Conservation (phyloP, 2,888 invertebrate species). For the Aspidapion aeneum region DNA sequence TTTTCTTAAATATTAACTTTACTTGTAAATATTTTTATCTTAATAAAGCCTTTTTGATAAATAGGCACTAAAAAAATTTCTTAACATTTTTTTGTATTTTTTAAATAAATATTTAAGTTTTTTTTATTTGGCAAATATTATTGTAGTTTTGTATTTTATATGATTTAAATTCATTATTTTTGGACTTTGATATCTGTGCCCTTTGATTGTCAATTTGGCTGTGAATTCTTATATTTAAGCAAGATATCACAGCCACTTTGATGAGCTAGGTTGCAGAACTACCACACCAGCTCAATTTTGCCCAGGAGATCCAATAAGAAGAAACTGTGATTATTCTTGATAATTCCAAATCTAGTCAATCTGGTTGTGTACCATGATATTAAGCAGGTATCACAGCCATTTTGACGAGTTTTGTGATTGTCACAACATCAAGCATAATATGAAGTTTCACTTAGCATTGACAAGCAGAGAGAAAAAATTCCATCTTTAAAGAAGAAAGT, state of each 20-base stretch:
- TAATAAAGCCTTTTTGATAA: too few relatives aligned
- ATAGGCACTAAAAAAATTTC: too few relatives aligned
- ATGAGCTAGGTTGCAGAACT: conserved; percentile 67
- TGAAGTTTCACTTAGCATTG: too few relatives aligned
- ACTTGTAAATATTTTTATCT: too few relatives aligned
- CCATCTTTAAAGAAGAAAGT: too few relatives aligned
- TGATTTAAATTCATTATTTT: too few relatives aligned
- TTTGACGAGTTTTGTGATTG: conserved; percentile 84
- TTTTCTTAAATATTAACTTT: too few relatives aligned
- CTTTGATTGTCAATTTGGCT: conserved; percentile 79
- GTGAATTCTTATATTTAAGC: conserved; percentile 68
- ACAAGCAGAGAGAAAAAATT: too few relatives aligned
- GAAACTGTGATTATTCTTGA: conserved; percentile 4
- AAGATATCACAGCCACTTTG: conserved; percentile 99
- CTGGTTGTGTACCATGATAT: conserved; percentile 71
- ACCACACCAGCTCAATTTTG: conserved; percentile 17
- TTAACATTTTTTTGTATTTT: too few relatives aligned
- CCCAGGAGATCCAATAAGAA: conserved; percentile 5
- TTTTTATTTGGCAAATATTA: too few relatives aligned
- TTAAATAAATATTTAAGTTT: too few relatives aligned
- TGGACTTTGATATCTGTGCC: conserved; percentile 44
- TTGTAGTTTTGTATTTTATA: too few relatives aligned
- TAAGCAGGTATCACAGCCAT: conserved; percentile 84
- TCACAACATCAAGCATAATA: conserved; percentile 43
- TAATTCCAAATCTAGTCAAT: conserved; percentile 65